A percentile compares a stretch with the other conserved stretches of the same genome.
Conservation (phyloP, 2,113 vertebrate species). For the Cromileptes altivelis region DNA sequence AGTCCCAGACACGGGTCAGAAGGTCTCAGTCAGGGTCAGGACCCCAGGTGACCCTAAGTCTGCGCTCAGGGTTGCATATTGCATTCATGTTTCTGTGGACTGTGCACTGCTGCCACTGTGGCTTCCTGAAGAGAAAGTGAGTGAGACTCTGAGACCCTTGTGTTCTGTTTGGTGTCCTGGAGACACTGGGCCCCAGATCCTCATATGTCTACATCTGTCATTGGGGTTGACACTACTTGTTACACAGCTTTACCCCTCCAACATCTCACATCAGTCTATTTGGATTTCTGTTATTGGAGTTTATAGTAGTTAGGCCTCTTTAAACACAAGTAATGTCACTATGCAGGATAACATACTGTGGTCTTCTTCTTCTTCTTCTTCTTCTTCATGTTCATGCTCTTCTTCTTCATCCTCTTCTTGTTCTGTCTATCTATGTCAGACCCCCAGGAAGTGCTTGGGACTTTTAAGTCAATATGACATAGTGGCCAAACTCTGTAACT, state of each 20-base stretch:
- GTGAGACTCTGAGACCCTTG: background rate
- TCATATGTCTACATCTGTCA: background rate
- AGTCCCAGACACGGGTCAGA: conserved; percentile 77
- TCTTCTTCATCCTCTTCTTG: background rate
- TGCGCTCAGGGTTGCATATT: conserved; percentile 51
- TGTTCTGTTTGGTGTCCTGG: background rate
- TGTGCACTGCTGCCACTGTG: conserved; percentile 1
- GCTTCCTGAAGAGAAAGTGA: background rate
- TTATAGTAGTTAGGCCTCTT: background rate
- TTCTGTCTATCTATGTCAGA: too few species aligned
- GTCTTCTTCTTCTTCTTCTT: background rate
- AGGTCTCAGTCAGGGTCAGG: conserved; percentile 82
- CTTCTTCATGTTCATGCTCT: too few species aligned
- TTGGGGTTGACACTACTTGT: background rate
- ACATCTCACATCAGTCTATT: background rate
- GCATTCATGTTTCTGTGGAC: conserved; percentile 40
- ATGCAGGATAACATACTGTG: background rate
- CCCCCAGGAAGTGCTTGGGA: too few species aligned
- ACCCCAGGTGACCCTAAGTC: conserved; percentile 74
- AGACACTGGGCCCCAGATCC: background rate
- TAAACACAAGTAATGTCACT: background rate
- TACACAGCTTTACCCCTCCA: background rate
- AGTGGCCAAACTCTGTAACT: too few species aligned
- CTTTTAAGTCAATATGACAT: too few species aligned
- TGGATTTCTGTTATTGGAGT: background rate